These are phyloP conservation scores for Pachyuromys duprasi DNA, from an alignment of 2,797 vertebrate genomes.

Conservation along the genomic window DNA sequence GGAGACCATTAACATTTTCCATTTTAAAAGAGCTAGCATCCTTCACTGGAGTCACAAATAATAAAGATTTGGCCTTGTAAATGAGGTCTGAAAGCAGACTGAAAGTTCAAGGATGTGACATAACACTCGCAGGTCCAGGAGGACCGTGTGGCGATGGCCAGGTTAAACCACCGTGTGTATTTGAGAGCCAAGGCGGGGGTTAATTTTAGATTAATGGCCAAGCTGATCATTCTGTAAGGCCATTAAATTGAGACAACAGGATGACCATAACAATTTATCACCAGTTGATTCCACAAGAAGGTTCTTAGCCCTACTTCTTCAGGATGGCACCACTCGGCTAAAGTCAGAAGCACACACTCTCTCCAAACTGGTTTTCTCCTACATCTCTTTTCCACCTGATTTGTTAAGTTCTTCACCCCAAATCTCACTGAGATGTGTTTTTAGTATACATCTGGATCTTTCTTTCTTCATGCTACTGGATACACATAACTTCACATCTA, in stretches of 20 bases:
- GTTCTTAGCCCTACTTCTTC: slow-evolving; percentile 66
- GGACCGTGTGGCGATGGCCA: neutral
- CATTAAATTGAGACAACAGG: slow-evolving; percentile 79
- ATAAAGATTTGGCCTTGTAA: slow-evolving; percentile 87
- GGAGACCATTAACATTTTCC: slow-evolving; percentile 89
- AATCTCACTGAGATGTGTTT: slow-evolving; percentile 80
- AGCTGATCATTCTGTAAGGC: slow-evolving; percentile 12
- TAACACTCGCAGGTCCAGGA: neutral
- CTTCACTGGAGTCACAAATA: slow-evolving; percentile 87
- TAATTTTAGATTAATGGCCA: slow-evolving; percentile 19
- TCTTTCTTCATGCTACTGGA: slow-evolving; percentile 72
- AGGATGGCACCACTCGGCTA: slow-evolving; percentile 77
- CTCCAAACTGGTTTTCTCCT: slow-evolving; percentile 86
- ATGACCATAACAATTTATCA: slow-evolving; percentile 76
- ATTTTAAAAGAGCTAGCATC: slow-evolving; percentile 83
- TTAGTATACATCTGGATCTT: slow-evolving; percentile 46
- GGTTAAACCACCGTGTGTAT: neutral
- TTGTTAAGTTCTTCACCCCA: slow-evolving; percentile 84
- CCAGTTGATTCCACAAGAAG: slow-evolving; percentile 73
- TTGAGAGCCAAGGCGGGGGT: neutral
- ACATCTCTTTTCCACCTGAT: slow-evolving; percentile 84
- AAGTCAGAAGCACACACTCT: slow-evolving; percentile 84
- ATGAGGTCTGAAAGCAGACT: slow-evolving; percentile 57
- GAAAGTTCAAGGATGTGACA: neutral
- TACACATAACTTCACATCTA: slow-evolving; percentile 81